Percentiles rank a stretch among this genome's conserved stretches.
Conservation (phyloP, 2,797 vertebrate species). For the Myotis myotis region DNA sequence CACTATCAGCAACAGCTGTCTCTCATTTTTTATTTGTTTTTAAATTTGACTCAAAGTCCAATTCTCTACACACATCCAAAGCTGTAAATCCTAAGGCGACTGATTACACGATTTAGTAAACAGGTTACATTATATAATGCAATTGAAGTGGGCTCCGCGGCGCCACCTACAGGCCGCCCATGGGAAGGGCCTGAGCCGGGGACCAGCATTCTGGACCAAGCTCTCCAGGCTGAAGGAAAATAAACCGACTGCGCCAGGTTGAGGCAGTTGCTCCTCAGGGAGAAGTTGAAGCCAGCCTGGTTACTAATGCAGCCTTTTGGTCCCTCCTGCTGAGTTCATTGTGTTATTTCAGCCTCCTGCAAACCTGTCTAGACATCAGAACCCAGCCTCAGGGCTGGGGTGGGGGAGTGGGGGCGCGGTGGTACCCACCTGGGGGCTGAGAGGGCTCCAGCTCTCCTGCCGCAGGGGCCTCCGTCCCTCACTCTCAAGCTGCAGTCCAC, state of each 20-base stretch:
- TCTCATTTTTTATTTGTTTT: slow-evolving; percentile 80
- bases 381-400: not conserved
- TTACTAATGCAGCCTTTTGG: slow-evolving; percentile 53
- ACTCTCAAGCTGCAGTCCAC: not conserved
- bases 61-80: slow-evolving; percentile 75
- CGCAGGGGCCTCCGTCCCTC: not conserved
- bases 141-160: slow-evolving; percentile 72
- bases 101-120: slow-evolving; percentile 77
- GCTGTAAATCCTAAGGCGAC: slow-evolving; percentile 76
- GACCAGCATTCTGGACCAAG: not conserved
- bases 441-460: not conserved
- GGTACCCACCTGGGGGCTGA: not conserved
- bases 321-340: slow-evolving; percentile 53
- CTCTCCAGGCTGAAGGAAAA: not conserved
- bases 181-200: not conserved
- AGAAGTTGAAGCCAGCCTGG: slow-evolving; percentile 63
- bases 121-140: slow-evolving; percentile 68
- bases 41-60: slow-evolving; percentile 75
- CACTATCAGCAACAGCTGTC: slow-evolving; percentile 77
- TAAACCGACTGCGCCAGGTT: not conserved
- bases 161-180: slow-evolving; percentile 82
- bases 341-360: slow-evolving; percentile 75
- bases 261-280: not conserved
- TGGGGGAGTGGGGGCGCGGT: not conserved
- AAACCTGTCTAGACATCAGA: slow-evolving; percentile 66